These are phyloP conservation scores for Nomada flava DNA, from an alignment of 2,888 invertebrate genomes.

Conservation along the genomic window DNA sequence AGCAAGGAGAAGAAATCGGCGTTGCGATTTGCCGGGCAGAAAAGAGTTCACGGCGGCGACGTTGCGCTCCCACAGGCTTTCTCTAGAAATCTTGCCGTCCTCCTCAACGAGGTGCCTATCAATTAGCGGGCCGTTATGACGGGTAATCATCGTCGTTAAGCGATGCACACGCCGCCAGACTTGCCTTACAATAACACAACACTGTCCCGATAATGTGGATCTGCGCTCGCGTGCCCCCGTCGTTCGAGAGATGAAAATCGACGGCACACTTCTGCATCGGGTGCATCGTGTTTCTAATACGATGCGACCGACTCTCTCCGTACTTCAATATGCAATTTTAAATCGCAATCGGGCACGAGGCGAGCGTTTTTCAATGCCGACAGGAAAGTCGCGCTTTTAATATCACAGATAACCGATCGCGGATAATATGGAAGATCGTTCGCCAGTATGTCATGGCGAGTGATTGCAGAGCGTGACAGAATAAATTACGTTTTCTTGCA, in stretches of 20 bases:
- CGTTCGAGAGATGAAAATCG: slow-evolving; percentile 50
- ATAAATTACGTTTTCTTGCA: slow-evolving; percentile 1
- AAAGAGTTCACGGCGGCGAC: slow-evolving; percentile 17
- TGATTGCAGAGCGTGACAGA: not conserved
- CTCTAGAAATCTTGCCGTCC: slow-evolving; percentile 66
- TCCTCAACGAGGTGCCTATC: slow-evolving; percentile 57
- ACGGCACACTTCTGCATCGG: slow-evolving; percentile 49
- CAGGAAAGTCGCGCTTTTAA: not conserved
- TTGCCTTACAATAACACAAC: slow-evolving; percentile 6
- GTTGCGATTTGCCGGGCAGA: slow-evolving; percentile 52
- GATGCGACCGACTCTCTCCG: not conserved
- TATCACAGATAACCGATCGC: not conserved
- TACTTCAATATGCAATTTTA: not conserved
- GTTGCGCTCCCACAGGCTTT: slow-evolving; percentile 55
- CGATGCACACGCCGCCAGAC: slow-evolving; percentile 37
- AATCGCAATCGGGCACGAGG: not conserved
- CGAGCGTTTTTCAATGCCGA: not conserved
- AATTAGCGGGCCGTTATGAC: slow-evolving; percentile 66
- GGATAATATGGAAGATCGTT: not conserved
- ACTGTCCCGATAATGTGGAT: slow-evolving; percentile 25
- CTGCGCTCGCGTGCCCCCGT: slow-evolving; percentile 30
- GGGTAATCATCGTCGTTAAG: slow-evolving; percentile 55
- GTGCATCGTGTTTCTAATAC: slow-evolving; percentile 5
- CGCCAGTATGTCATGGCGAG: not conserved
- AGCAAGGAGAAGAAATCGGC: slow-evolving; percentile 52